These are phyloP conservation scores for Eueremaeus valkanovi DNA, from an alignment of 2,888 invertebrate genomes.

Conservation along the genomic window DNA sequence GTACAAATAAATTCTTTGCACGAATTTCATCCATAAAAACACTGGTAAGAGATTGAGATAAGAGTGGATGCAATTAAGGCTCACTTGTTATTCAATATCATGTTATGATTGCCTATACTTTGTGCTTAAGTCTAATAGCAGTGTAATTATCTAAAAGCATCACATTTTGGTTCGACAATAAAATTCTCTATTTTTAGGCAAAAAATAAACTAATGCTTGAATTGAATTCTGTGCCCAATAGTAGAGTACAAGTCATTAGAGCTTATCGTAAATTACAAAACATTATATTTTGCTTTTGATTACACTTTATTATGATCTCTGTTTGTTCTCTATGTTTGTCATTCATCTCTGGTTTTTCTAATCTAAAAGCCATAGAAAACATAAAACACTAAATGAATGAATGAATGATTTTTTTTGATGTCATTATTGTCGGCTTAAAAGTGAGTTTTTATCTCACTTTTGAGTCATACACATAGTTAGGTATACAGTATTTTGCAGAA, in stretches of 20 bases:
- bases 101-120: too few relatives aligned
- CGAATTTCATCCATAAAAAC: too few relatives aligned
- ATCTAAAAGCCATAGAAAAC: not conserved
- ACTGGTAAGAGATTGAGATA: too few relatives aligned
- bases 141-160: conserved; percentile 15
- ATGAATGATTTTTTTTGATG: too few relatives aligned
- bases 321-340: not conserved
- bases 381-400: not conserved
- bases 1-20: too few relatives aligned
- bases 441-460: too few relatives aligned
- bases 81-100: too few relatives aligned
- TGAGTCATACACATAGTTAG: too few relatives aligned
- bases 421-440: too few relatives aligned
- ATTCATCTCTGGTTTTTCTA: not conserved
- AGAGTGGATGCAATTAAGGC: too few relatives aligned
- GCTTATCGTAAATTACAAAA: conserved; percentile 26
- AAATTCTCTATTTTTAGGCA: not conserved
- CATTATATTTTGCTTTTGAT: not conserved
- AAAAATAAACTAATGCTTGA: not conserved
- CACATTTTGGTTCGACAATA: not conserved
- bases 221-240: not conserved
- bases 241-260: conserved; percentile 9
- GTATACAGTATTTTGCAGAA: too few relatives aligned
- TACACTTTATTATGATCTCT: not conserved
- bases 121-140: too few relatives aligned